Evolutionary conservation across 2,113 vertebrate genomes (phyloP), one percentile per base, ranked within the genome.

Genomic region (Octodon degus): DNA sequence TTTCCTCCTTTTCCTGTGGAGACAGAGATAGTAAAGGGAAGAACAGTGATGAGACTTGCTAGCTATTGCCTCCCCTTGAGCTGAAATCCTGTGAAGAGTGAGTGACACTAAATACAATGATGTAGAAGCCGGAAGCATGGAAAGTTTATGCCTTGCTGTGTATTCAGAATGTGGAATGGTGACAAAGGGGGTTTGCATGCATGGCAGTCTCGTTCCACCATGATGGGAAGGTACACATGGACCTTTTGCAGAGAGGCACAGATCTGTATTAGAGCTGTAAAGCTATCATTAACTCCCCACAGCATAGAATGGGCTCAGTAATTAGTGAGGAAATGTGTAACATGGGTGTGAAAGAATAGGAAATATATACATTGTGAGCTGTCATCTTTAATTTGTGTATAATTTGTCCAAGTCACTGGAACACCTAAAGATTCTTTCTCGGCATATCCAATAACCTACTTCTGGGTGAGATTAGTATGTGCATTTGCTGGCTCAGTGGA

Each of bases 211-310:
- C 25, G 6, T 58, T 24, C 62, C 22, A 67, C 32, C 17, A 30
- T 0, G 2, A 22, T 3, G 62, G 68, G 65, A 11, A n/a, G 2
- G 0, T 0, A 20, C 1, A 4, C 7, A 20, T 10, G 16, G 17
- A 14, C 19, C 58, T 24, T 24, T 32, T 47, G 65, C 1, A 0
- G 32, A n/a, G 55, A 74, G 9, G 24, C 24, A 3, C 4, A 40
- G 2, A 8, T 47, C n/a, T 60, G 62, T 34, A 20, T 14, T 5
- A 60, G 40, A 55, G 43, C 25, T 58, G 0, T n/a, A 2, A 9
- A 86, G 37, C 83, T 53, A 12, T 40, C 4, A 0, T 62, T 2
- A 17, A 2, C 70, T 53, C 30, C n/a, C 37, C 13, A 0, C 16
- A 4, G 24, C 50, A 4, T 9, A 34, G 50, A 43, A 25, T 72